Base-by-base conservation (phyloP, 53 echinoderm and acorn worm genomes). In the Astropecten irregularis region DNA sequence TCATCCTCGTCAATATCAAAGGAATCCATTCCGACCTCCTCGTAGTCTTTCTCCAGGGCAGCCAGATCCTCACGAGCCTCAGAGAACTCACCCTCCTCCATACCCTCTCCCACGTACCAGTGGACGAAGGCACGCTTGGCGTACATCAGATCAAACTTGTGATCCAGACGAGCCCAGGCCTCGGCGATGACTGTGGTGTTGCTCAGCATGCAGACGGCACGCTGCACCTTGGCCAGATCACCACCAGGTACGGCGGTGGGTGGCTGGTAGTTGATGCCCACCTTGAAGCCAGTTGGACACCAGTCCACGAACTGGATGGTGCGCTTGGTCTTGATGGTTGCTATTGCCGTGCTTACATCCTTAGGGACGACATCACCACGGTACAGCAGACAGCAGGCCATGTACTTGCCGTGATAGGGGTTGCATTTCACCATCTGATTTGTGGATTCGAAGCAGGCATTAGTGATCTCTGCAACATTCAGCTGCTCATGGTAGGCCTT, bases 161-260 rank as follows among this genome's bases (percentile, higher is more conserved):
- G 95, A 84, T 95, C 95, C 29, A 95, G 89, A 92, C 95, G 95
- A 29, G 92, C 95, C 95, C 95, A 95, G 73, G 95, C 95, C 86
- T 95, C 95, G 16, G 95, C 95, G 74, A 95, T 92, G 76, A 91
- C 95, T 10, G 95, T 95, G 85, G 95, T 95, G 90, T 95, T 95
- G 89, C 92, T 95, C 95, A 95, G 47, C 95, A 95, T 95, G 87
- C 95, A 95, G 83, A 95, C 92, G 51, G 95, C 95, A 88, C 95
- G 95, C 73, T 93, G 90, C 40, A 95, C 92, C 67, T 95, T 86
- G 66, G 95, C 95, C 35, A 95, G 92, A 85, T 95, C 95, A 86
- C 95, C 95, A 60, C 91, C 91, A 38, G 95, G 95, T 61, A 95
- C 95, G 15, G 90, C 95, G 65, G 95, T 95, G 38, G 95, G 95